phyloP scores from a whole-genome alignment of 2,113 vertebrate species.

The Tyto alba region DNA sequence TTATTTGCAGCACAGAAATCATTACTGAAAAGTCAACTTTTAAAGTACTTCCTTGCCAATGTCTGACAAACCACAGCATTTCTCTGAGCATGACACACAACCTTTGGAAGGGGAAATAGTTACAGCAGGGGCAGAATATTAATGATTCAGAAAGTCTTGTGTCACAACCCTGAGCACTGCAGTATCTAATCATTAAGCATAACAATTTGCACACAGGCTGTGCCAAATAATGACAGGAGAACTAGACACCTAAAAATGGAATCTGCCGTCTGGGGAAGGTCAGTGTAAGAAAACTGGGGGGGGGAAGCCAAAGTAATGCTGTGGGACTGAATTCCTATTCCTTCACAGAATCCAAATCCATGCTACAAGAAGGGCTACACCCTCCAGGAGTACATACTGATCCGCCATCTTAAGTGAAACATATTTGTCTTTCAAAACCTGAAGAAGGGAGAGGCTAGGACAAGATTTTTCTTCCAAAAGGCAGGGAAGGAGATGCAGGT shows the following conservation, averaged over 20 bases:
- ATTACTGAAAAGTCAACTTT: not conserved
- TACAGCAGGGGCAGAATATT: not conserved
- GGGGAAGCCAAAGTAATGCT: not conserved
- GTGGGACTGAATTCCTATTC: not conserved
- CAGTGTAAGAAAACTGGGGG: not conserved
- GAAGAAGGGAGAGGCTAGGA: not conserved
- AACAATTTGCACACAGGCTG: constrained; percentile 18
- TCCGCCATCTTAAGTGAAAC: not conserved
- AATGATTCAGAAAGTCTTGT: constrained; percentile 26
- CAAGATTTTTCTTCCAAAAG: not conserved
- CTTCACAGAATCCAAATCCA: not conserved
- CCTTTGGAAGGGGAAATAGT: constrained; percentile 19
- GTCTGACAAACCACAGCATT: not conserved
- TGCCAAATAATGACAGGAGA: constrained; percentile 28
- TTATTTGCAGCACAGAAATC: not conserved
- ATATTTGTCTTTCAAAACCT: not conserved
- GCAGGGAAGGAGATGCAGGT: not conserved
- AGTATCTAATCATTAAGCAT: constrained; percentile 39
- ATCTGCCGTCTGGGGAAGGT: constrained; percentile 21
- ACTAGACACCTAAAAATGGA: constrained; percentile 52
- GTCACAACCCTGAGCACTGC: constrained; percentile 35
- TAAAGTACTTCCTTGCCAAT: not conserved
- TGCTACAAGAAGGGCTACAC: not conserved
- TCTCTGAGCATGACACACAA: not conserved
- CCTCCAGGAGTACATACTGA: not conserved